Percentiles rank a stretch among this genome's conserved stretches.
Conservation (phyloP, 1,140 invertebrate species). For the Harpegnathos saltator region DNA sequence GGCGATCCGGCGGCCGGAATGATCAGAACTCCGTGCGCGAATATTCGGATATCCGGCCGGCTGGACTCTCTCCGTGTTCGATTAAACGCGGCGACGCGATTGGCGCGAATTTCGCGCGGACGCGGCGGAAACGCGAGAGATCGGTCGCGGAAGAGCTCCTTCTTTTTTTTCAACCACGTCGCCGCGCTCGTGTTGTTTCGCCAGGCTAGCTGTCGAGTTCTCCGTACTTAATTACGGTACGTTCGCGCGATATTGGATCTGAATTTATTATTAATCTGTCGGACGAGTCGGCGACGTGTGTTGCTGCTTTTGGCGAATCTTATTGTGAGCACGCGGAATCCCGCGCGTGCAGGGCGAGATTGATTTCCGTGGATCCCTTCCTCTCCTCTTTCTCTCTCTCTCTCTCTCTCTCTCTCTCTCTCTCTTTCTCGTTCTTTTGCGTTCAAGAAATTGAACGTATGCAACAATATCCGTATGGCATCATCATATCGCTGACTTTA, state of each 20-base stretch:
- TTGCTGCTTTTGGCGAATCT: background rate
- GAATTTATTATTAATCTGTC: slow-evolving; percentile 24
- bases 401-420: too few species aligned
- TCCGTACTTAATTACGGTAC: background rate
- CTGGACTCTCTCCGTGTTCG: slow-evolving; percentile 37
- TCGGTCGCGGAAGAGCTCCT: background rate
- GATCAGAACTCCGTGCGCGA: slow-evolving; percentile 41
- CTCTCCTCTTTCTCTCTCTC: too few species aligned
- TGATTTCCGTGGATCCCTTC: too few species aligned
- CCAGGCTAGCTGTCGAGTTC: background rate
- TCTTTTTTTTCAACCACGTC: background rate
- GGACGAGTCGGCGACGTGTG: background rate
- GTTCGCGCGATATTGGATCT: background rate
- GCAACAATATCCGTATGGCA: too few species aligned
- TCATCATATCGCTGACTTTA: too few species aligned
- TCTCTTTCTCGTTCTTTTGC: too few species aligned
- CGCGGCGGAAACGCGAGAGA: slow-evolving; percentile 25
- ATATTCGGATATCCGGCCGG: slow-evolving; percentile 51
- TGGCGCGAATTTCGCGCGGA: slow-evolving; percentile 43
- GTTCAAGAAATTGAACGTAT: too few species aligned
- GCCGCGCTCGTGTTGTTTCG: background rate
- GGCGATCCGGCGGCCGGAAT: slow-evolving; percentile 12
- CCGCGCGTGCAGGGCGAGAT: too few species aligned
- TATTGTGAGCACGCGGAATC: background rate
- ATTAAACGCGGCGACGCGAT: slow-evolving; percentile 51